These are phyloP conservation scores for Trichogramma dendrolimi DNA, from an alignment of 2,888 invertebrate species.

Conservation along the genomic window DNA sequence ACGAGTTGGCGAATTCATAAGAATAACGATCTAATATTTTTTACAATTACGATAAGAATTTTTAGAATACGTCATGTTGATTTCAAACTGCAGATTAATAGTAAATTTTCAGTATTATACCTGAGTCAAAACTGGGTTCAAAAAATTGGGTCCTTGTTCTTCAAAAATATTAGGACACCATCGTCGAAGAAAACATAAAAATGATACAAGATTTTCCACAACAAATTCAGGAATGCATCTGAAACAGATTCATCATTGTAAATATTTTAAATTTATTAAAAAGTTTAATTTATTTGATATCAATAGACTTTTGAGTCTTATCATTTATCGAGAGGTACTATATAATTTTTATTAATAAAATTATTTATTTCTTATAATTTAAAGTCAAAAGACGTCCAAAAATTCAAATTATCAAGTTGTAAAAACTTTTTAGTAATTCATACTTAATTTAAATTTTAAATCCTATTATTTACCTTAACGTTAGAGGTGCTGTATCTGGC, in stretches of 20 bases:
- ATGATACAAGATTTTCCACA: slow-evolving; percentile 80
- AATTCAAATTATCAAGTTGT: neutral
- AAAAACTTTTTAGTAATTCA: neutral
- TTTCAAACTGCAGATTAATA: neutral
- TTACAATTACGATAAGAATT: slow-evolving; percentile 2
- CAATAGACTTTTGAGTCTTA: slow-evolving; percentile 3
- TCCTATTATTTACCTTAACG: slow-evolving; percentile 57
- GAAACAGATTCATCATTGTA: too few relatives aligned
- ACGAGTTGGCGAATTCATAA: slow-evolving; percentile 80
- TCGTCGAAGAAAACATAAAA: slow-evolving; percentile 71
- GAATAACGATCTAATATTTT: slow-evolving; percentile 61
- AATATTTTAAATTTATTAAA: too few relatives aligned
- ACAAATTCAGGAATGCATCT: slow-evolving; percentile 88
- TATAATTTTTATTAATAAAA: neutral
- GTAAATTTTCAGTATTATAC: slow-evolving; percentile 27
- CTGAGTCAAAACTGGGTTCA: slow-evolving; percentile 70
- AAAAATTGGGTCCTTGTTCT: slow-evolving; percentile 61
- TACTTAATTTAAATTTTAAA: slow-evolving; percentile 1
- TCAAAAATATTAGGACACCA: slow-evolving; percentile 63
- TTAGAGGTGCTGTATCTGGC: slow-evolving; percentile 62
- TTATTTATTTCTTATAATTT: neutral
- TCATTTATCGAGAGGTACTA: slow-evolving; percentile 2
- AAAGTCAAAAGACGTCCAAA: neutral
- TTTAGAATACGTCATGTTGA: neutral
- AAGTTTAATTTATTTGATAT: slow-evolving; percentile 9